A percentile compares a stretch with the other conserved stretches of the same genome.
These are phyloP conservation scores for Manduca sexta DNA, from an alignment of 1,140 invertebrate species.

Conservation along the genomic window DNA sequence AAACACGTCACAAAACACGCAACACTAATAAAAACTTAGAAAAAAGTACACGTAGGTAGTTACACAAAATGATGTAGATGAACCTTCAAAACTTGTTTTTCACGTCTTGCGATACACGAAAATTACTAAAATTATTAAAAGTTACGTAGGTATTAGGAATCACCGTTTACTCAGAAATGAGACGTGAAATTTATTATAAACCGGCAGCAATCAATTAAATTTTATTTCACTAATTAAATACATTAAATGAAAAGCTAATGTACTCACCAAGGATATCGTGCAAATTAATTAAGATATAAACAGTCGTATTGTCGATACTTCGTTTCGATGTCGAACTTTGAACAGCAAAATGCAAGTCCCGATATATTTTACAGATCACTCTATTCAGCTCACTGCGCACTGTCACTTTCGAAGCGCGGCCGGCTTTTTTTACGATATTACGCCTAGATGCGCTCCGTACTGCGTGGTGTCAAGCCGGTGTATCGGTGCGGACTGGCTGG, in stretches of 20 bases:
- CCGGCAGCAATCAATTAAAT: background rate
- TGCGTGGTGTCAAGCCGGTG: constrained; percentile 43
- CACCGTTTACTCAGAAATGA: background rate
- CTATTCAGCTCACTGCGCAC: constrained; percentile 54
- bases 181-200: background rate
- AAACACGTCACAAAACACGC: background rate
- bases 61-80: constrained; percentile 1
- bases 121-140: background rate
- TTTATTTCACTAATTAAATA: background rate
- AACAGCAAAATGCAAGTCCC: constrained; percentile 36
- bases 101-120: background rate
- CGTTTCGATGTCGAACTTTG: constrained; percentile 23
- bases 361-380: constrained; percentile 38
- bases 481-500: constrained; percentile 48
- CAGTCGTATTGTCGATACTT: constrained; percentile 25
- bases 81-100: constrained; percentile 4
- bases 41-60: constrained; percentile 13
- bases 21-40: constrained; percentile 2
- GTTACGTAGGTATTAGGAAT: background rate
- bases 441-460: constrained; percentile 40
- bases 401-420: constrained; percentile 54
- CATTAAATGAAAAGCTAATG: constrained; percentile 14
- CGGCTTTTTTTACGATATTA: constrained; percentile 52
- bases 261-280: constrained; percentile 52
- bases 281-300: constrained; percentile 34